phyloP scores from a whole-genome alignment of 1,140 invertebrate species.

The Gonioctena quinquepunctata region DNA sequence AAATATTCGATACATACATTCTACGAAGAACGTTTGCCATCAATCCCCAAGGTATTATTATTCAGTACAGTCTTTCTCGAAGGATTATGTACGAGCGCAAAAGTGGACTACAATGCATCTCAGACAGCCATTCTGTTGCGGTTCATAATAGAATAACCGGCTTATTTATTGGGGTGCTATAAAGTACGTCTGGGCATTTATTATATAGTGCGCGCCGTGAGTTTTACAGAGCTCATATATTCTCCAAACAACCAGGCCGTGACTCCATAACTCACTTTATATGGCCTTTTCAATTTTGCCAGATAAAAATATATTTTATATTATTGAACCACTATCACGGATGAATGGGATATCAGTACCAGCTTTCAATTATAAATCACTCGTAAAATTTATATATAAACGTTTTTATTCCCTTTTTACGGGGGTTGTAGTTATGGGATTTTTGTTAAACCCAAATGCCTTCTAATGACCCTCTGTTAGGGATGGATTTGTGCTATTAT shows the following conservation, averaged over 20 bases:
- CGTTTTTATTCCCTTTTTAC: not conserved
- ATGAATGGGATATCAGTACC: conserved; percentile 1
- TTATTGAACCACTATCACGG: conserved; percentile 1
- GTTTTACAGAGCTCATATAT: conserved; percentile 42
- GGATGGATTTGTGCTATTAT: too few relatives aligned
- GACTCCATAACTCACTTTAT: conserved; percentile 41
- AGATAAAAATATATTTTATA: conserved; percentile 16
- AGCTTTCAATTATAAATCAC: not conserved
- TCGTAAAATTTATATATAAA: not conserved
- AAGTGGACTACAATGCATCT: conserved; percentile 39
- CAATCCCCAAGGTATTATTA: not conserved
- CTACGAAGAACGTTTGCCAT: not conserved
- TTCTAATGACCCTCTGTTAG: too few relatives aligned
- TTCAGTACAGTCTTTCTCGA: not conserved
- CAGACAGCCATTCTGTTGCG: conserved; percentile 39
- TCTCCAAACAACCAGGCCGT: conserved; percentile 34
- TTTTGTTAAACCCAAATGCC: too few relatives aligned
- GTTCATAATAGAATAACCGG: conserved; percentile 49
- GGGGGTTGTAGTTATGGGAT: not conserved
- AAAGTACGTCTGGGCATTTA: conserved; percentile 48
- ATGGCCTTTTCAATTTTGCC: conserved; percentile 33
- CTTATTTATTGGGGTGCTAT: conserved; percentile 49
- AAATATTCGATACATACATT: not conserved
- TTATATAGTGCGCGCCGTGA: conserved; percentile 42
- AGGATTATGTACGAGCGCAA: conserved; percentile 12